Conservation (phyloP, 1,140 invertebrate genomes). For the Capitella teleta region DNA sequence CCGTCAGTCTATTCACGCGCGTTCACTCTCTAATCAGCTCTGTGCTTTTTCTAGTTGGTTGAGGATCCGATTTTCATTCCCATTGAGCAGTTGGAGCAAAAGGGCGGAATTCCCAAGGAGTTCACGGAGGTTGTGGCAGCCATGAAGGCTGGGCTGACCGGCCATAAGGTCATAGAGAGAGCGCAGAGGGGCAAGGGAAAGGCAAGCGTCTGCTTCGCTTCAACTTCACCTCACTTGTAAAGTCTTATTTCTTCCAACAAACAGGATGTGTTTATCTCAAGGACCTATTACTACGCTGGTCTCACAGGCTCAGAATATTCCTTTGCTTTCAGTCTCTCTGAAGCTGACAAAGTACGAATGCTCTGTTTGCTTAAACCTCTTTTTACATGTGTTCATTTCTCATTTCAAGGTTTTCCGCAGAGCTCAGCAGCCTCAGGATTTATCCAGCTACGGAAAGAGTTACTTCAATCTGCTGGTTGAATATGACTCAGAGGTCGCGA, state of each 20-base stretch:
- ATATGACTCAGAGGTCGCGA: constrained; percentile 29
- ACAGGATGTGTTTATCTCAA: constrained; percentile 7
- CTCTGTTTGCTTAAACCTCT: neutral
- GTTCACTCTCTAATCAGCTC: neutral
- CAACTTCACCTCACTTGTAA: constrained; percentile 17
- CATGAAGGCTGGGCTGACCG: constrained; percentile 34
- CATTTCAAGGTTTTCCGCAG: constrained; percentile 32
- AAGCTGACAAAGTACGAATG: constrained; percentile 37
- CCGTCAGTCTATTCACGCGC: constrained; percentile 20
- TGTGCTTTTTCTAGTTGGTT: constrained; percentile 24
- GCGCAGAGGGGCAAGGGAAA: constrained; percentile 25
- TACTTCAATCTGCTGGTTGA: constrained; percentile 42
- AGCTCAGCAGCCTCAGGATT: constrained; percentile 36
- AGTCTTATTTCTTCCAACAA: neutral
- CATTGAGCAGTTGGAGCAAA: constrained; percentile 39
- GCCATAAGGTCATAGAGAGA: constrained; percentile 23
- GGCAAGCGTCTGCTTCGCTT: constrained; percentile 19
- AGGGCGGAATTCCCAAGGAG: constrained; percentile 30
- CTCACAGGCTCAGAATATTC: constrained; percentile 40
- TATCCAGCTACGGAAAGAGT: constrained; percentile 24
- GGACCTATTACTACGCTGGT: constrained; percentile 40
- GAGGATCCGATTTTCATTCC: constrained; percentile 44
- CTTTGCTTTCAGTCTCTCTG: constrained; percentile 41
- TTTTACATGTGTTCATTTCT: neutral
- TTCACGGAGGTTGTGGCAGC: constrained; percentile 32